Evolutionary conservation across 1,140 invertebrate genomes (phyloP), one percentile per base, ranked within the genome.

Genomic region (Drosophila repletoides): DNA sequence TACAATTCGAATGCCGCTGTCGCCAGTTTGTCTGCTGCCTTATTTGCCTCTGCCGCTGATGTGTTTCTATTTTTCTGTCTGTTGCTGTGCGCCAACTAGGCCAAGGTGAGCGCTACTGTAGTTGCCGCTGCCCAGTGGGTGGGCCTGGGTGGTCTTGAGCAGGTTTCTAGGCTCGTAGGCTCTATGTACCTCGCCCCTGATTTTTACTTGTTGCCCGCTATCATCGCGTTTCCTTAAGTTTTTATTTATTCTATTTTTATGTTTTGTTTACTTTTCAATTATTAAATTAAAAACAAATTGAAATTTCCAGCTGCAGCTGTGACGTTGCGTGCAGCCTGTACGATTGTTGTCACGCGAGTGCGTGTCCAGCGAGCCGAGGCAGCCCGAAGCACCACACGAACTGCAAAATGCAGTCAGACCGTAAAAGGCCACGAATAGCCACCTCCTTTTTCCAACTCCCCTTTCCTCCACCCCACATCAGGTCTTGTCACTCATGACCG

Each of bases 261-360:
- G 12, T 52, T 53, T 28, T 5, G 9, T 3, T 1, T 9, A 26
- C n/a, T 33, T 28, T 52, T 6, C 3, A 15, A 31, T 33, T 45
- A 24, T 7, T 19, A 15, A 22, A 45, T 58, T 1, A 15, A 15
- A 1, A 17, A 49, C 1, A 6, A 6, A 6, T 2, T 38, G 4
- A 5, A 5, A 14, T 43, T 12, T 34, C 24, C 9, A 48, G 3
- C 12, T 31, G 45, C 48, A 52, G 22, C 58, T 55, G 43, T 6
- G 19, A 34, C 31, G 21, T 28, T 19, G 33, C 40, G 64, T 79
- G 55, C 24, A 49, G 49, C 29, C 69, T 61, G 69, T 49, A 73
- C 72, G 76, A 81, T 81, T 73, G 77, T 81, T 83, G 59, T 55
- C 40, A 83, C 63, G 73, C 73, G 69, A 81, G 63, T 81, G 76